Evolutionary conservation across 2,797 vertebrate genomes (phyloP), one percentile per base, ranked within the genome.

Genomic region (Coreius guichenoti): DNA sequence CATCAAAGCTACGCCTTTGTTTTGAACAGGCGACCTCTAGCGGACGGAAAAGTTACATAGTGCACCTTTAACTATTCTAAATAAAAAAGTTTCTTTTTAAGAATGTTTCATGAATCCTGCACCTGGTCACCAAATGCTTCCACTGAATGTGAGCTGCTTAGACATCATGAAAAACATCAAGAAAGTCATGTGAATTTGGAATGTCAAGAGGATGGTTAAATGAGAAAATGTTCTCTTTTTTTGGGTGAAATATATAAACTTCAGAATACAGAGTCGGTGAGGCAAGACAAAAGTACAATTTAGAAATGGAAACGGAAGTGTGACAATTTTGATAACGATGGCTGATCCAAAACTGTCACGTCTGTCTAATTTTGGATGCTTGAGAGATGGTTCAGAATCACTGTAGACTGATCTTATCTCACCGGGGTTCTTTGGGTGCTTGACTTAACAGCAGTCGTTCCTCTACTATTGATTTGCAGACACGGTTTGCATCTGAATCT

Each of bases 401-500:
- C 68, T 65, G 51, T 65, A 73, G 45, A 80, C 39, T 80, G 68
- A 70, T 70, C 67, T 61, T 21, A 79, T 85, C 83, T 80, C 83
- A 63, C 68, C 11, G 0, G 83, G 29, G 54, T 80, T 85, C 83
- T 80, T 51, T 72, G 31, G 77, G 54, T 80, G 77, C 80, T 80
- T 85, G 83, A 85, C 83, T 72, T 80, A 80, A 80, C 68, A 85
- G 43, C 77, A 73, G 56, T 82, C 73, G 54, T 80, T 80, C 56
- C 83, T 80, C 83, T 72, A 73, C 68, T 39, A 85, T 80, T 80
- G 83, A 80, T 85, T 80, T 80, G 43, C 16, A 85, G 83, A 80
- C 77, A 85, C 31, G 12, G 76, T 85, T 80, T 85, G 83, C 56
- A 80, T 80, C 76, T 73, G 67, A 85, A 80, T 85, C 83, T 21